Conservation (phyloP, 2,888 invertebrate species). For the Synanthedon andrenaeformis region DNA sequence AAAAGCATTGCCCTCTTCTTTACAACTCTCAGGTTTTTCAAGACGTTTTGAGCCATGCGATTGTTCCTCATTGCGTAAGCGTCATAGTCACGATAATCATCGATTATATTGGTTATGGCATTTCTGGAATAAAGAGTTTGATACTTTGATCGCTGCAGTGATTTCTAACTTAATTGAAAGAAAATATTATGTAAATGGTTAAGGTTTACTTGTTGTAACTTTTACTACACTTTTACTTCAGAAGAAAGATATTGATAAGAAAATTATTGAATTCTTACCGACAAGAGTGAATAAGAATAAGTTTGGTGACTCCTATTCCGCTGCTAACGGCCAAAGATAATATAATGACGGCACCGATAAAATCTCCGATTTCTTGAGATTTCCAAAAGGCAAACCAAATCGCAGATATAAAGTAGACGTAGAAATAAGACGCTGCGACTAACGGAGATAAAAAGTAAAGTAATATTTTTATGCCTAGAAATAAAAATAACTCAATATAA, state of each 20-base stretch:
- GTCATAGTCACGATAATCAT: constrained; percentile 17
- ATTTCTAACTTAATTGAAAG: too few species aligned
- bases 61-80: constrained; percentile 10
- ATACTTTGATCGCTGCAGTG: too few species aligned
- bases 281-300: not conserved
- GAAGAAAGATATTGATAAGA: too few species aligned
- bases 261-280: too few species aligned
- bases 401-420: not conserved
- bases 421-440: not conserved
- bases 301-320: not conserved
- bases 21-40: constrained; percentile 8
- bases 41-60: constrained; percentile 15
- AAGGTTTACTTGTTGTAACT: too few species aligned
- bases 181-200: too few species aligned
- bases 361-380: not conserved
- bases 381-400: not conserved
- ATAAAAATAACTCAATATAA: too few species aligned
- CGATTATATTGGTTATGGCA: constrained; percentile 12
- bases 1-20: constrained; percentile 11
- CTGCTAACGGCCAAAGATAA: not conserved
- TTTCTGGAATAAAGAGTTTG: constrained; percentile 8
- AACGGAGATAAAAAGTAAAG: not conserved
- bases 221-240: too few species aligned
- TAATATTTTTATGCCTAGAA: not conserved
- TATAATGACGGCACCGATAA: not conserved